A percentile compares a stretch with the other conserved stretches of the same genome.
phyloP scores from a whole-genome alignment of 2,888 invertebrate genomes.

The Orthonevra nobilis region DNA sequence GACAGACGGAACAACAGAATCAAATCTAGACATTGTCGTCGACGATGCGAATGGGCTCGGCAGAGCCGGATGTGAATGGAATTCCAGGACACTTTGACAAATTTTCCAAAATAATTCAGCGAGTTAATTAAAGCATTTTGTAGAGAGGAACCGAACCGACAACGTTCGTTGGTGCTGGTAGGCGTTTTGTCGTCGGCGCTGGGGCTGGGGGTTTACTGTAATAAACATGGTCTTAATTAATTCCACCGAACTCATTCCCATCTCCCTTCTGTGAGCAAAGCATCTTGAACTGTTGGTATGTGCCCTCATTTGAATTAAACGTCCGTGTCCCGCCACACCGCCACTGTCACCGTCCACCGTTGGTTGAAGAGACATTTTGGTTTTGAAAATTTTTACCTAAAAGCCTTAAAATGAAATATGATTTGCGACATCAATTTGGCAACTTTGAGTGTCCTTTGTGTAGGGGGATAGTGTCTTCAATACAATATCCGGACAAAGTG shows the following conservation, averaged over 20 bases:
- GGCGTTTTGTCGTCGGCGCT: neutral
- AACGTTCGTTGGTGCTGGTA: neutral
- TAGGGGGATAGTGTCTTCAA: neutral
- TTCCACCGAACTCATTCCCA: slow-evolving; percentile 26
- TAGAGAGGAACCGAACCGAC: neutral
- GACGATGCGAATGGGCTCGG: neutral
- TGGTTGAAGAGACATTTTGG: too few relatives aligned
- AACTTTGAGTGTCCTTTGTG: slow-evolving; percentile 35
- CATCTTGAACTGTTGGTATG: slow-evolving; percentile 42
- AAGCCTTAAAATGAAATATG: slow-evolving; percentile 39
- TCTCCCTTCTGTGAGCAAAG: neutral
- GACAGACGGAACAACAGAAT: slow-evolving; percentile 16
- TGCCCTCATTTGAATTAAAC: slow-evolving; percentile 43
- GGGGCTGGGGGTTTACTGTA: slow-evolving; percentile 42
- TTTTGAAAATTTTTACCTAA: neutral
- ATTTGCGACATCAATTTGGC: slow-evolving; percentile 57
- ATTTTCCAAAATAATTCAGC: slow-evolving; percentile 62
- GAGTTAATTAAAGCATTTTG: slow-evolving; percentile 63
- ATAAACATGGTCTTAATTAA: slow-evolving; percentile 64
- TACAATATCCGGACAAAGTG: slow-evolving; percentile 21
- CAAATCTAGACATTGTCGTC: too few relatives aligned
- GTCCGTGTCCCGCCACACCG: slow-evolving; percentile 21
- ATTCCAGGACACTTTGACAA: slow-evolving; percentile 61
- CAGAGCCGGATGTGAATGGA: slow-evolving; percentile 33
- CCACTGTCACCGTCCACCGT: too few relatives aligned